Percentiles rank a stretch among this genome's conserved stretches.
Conservation (phyloP, 2,113 vertebrate genomes). For the Albula goreensis region DNA sequence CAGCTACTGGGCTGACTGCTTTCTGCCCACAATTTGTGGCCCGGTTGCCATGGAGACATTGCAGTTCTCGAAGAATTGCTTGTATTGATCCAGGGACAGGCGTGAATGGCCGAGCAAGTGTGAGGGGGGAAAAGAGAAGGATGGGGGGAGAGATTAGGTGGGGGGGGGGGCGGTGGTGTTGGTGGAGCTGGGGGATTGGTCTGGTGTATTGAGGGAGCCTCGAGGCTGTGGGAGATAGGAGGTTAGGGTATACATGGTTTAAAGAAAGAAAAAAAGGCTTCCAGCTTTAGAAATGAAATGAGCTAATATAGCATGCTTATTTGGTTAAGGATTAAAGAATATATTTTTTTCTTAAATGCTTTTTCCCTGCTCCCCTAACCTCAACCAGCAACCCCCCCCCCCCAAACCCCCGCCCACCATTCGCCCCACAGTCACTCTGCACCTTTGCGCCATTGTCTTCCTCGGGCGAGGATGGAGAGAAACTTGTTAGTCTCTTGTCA, state of each 20-base stretch:
- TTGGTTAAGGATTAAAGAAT: slow-evolving; percentile 72
- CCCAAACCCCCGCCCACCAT: slow-evolving; percentile 16
- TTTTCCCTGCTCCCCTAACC: slow-evolving; percentile 15
- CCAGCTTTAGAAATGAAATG: slow-evolving; percentile 64
- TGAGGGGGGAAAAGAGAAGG: slow-evolving; percentile 73
- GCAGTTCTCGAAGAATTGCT: slow-evolving; percentile 97
- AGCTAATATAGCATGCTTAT: slow-evolving; percentile 73
- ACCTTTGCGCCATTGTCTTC: slow-evolving; percentile 69
- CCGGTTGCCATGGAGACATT: slow-evolving; percentile 95
- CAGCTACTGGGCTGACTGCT: slow-evolving; percentile 77
- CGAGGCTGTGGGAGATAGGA: background rate
- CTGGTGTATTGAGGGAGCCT: too few species aligned
- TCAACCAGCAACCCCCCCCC: slow-evolving; percentile 15
- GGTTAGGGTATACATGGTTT: slow-evolving; percentile 62
- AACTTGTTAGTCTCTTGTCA: slow-evolving; percentile 83
- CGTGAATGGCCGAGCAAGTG: slow-evolving; percentile 89
- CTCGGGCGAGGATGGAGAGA: slow-evolving; percentile 67
- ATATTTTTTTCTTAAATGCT: slow-evolving; percentile 57
- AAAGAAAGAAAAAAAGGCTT: slow-evolving; percentile 73
- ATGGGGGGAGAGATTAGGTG: background rate
- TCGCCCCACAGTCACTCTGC: slow-evolving; percentile 34
- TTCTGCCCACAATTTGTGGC: slow-evolving; percentile 88
- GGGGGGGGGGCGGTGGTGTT: background rate
- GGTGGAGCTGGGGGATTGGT: background rate
- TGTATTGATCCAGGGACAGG: slow-evolving; percentile 95